These are phyloP conservation scores for Saccopteryx bilineata DNA, from an alignment of 2,113 vertebrate genomes.

Conservation along the genomic window DNA sequence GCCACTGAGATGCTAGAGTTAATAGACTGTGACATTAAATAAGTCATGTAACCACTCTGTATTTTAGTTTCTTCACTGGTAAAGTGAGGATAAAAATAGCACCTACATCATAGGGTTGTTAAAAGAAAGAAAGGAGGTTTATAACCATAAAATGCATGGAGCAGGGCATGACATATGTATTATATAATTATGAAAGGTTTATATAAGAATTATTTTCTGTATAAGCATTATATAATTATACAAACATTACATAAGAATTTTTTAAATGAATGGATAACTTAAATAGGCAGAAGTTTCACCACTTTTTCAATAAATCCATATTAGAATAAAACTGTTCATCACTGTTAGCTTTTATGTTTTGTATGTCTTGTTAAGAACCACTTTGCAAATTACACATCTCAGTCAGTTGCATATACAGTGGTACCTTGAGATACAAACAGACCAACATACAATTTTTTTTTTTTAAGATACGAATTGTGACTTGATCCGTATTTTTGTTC, in stretches of 20 bases:
- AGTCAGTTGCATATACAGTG: not conserved
- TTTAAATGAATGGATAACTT: conserved; percentile 28
- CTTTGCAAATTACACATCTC: not conserved
- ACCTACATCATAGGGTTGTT: not conserved
- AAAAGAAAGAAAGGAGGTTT: not conserved
- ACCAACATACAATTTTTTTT: no score
- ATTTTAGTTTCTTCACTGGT: not conserved
- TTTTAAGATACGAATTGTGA: no score
- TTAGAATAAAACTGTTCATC: not conserved
- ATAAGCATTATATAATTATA: not conserved
- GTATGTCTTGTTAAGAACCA: not conserved
- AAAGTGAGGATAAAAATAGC: not conserved
- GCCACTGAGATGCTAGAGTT: not conserved
- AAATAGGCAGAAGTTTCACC: not conserved
- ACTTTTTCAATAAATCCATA: not conserved
- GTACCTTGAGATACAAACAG: no score
- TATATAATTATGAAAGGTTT: conserved; percentile 24
- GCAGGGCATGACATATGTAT: not conserved
- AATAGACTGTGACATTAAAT: not conserved
- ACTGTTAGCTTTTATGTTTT: conserved; percentile 32
- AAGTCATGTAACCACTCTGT: not conserved
- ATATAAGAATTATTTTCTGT: not conserved
- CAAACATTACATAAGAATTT: conserved; percentile 9
- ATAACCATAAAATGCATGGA: not conserved
- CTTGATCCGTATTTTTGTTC: no score